These are phyloP conservation scores for Carterocephalus palaemon DNA, from an alignment of 2,888 invertebrate genomes.

Conservation along the genomic window DNA sequence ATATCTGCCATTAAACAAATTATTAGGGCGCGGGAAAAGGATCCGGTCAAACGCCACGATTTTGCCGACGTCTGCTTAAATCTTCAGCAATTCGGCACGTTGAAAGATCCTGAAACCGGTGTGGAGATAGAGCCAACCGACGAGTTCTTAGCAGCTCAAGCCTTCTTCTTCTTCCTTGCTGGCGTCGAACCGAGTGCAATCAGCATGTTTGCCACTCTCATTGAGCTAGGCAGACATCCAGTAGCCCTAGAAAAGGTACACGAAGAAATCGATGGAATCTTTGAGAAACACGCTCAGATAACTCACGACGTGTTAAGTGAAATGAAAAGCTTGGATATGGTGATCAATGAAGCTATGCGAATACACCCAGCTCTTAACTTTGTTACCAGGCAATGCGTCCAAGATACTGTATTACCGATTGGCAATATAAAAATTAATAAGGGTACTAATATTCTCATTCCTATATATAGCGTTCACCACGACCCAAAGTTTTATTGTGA, in stretches of 20 bases:
- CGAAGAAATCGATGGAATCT: conserved; percentile 47
- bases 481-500: conserved; percentile 60
- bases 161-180: conserved; percentile 56
- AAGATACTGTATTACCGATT: conserved; percentile 46
- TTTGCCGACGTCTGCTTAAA: conserved; percentile 53
- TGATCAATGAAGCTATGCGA: conserved; percentile 46
- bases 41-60: conserved; percentile 47
- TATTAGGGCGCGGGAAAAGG: conserved; percentile 44
- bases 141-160: conserved; percentile 51
- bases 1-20: conserved; percentile 52
- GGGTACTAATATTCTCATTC: conserved; percentile 44
- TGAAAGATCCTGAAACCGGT: conserved; percentile 43
- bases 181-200: conserved; percentile 58
- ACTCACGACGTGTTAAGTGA: conserved; percentile 42
- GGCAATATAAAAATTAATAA: conserved; percentile 50
- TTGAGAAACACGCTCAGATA: conserved; percentile 39
- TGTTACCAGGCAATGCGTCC: conserved; percentile 40
- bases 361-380: conserved; percentile 49
- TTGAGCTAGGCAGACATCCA: conserved; percentile 50
- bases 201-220: conserved; percentile 42
- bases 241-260: conserved; percentile 45
- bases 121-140: conserved; percentile 48
- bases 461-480: conserved; percentile 52
- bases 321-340: conserved; percentile 52
- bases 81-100: conserved; percentile 47